Base-by-base conservation (phyloP, 1,140 invertebrate genomes). In the Drosophila nigromelanica region DNA sequence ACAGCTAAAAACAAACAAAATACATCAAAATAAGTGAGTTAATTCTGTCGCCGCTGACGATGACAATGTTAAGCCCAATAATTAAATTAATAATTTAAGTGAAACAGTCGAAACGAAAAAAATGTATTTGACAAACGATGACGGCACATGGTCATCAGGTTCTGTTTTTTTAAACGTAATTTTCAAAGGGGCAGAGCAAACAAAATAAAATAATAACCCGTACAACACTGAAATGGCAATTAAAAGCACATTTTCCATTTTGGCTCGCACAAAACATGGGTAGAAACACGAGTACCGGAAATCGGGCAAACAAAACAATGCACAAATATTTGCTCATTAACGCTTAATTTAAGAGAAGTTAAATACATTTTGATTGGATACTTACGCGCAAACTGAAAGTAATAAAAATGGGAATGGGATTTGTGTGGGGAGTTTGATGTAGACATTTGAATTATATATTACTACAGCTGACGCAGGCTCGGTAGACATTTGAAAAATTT, bases 261-360 rank as follows among this genome's bases (percentile, higher is more conserved):
- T 21, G 15, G 39, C 24, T 15, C 18, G n/a, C 37, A 42, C 48
- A 64, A 61, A 68, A 61, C 18, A 71, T 35, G 18, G 15, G 8
- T 27, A 40, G 35, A 60, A 56, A 40, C 39, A 61, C 47, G 39
- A 50, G 15, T 37, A 52, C 30, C 67, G 67, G 47, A 62, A 54
- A 43, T 55, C 40, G 50, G 15, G 30, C 59, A 35, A 61, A 42
- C 54, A 47, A 61, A 69, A 78, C 75, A 87, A 76, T 89, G 82
- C 83, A 76, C 82, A 79, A 82, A 86, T 87, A 86, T 86, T 86
- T 86, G 81, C 81, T 86, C 64, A 75, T 73, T 77, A 63, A 79
- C 58, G 77, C 73, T 76, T 76, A 75, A 82, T 79, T 75, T 66
- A 75, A 62, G 43, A 14, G 45, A 24, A 60, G 71, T 70, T 55